Evolutionary conservation across 2,888 invertebrate species (phyloP), one percentile per base, ranked within the genome.

Genomic region (Leucoptera coffeella): DNA sequence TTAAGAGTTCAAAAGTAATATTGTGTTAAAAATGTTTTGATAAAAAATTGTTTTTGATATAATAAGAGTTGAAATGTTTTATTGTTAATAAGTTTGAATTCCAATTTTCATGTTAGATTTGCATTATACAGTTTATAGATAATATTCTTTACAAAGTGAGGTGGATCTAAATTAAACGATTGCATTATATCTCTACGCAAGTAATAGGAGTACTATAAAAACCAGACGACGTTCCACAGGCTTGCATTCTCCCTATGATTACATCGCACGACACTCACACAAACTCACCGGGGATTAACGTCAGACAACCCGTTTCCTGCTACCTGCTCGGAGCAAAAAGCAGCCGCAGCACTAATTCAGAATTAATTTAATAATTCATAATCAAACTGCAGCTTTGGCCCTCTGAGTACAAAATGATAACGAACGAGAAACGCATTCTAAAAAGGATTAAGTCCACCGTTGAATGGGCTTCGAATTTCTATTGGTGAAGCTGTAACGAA

Each of bases 261-360:
- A 58, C 49, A 48, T 45, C 48, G 47, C 48, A 40, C 34, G 34
- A 37, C 42, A 49, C 50, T 43, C 50, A 50, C 51, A 51, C 50
- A 48, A 38, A 32, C 46, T 36, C 36, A 31, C 42, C 41, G 45
- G 51, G 55, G 64, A 62, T 64, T 61, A 64, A 54, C 53, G 50
- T 53, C 58, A 51, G 53, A 50, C 60, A 62, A 64, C 65, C 59
- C 59, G 64, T 65, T 65, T 62, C 62, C 61, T 62, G 60, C 62
- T 64, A 65, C 65, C 64, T 64, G 64, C 50, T 53, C 48, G 38
- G 44, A 43, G 53, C 53, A 61, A 62, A 65, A 62, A 62, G 48
- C 44, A 47, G 40, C 47, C 50, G 42, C 46, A 42, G 42, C 41
- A 43, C 57, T 60, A 55, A 62, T 60, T 58, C 55, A 50, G 51